phyloP scores from a whole-genome alignment of 2,888 invertebrate species.

The Xanthorhoe spadicearia region DNA sequence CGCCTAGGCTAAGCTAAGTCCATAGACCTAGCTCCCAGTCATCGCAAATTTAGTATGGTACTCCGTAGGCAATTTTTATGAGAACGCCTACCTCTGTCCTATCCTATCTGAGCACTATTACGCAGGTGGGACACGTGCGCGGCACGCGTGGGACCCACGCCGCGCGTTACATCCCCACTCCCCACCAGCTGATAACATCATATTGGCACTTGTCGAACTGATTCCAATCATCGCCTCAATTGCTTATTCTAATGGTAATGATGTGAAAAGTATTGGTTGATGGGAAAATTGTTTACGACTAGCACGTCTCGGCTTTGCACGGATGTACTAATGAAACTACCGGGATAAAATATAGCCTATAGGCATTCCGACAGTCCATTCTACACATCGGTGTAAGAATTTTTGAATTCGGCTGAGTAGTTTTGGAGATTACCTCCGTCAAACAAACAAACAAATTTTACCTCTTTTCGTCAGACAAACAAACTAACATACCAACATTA shows the following conservation, averaged over 20 bases:
- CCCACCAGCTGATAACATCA: slow-evolving; percentile 29
- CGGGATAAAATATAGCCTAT: no score
- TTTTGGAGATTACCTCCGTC: no score
- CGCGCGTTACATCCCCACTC: slow-evolving; percentile 16
- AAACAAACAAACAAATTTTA: no score
- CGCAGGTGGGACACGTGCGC: slow-evolving; percentile 38
- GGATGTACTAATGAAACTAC: no score
- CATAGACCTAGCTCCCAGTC: no score
- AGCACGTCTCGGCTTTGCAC: no score
- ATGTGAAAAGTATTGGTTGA: slow-evolving; percentile 11
- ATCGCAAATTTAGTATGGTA: background rate
- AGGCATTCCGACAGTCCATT: no score
- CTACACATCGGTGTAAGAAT: no score
- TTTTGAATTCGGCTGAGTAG: no score
- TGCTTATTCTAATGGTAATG: slow-evolving; percentile 18
- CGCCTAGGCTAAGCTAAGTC: no score
- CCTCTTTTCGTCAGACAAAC: no score
- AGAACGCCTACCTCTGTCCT: background rate
- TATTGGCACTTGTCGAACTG: slow-evolving; percentile 34
- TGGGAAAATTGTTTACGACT: background rate
- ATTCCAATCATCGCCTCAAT: slow-evolving; percentile 9
- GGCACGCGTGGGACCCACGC: slow-evolving; percentile 39
- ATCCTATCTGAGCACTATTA: slow-evolving; percentile 4
- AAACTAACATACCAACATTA: no score
- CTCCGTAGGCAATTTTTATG: background rate